Evolutionary conservation across 2,888 invertebrate species (phyloP).

Genomic region (Hesperia comma): DNA sequence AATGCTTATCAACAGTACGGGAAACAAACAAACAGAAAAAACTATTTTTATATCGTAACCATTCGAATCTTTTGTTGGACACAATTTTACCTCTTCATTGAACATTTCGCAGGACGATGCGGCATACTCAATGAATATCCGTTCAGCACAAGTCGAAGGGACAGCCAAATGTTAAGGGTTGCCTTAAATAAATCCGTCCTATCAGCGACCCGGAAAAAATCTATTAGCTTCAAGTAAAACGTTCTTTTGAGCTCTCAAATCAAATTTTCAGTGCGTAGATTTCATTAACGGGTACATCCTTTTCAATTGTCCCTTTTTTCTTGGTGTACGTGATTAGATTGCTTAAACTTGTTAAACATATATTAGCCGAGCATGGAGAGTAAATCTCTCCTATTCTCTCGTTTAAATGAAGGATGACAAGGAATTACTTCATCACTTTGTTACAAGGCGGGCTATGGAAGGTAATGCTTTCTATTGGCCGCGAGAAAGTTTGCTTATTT

Average conservation of each 20-base stretch:
- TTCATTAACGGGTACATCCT: no score
- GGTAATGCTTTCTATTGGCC: no score
- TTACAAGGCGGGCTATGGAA: no score
- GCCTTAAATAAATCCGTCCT: not conserved
- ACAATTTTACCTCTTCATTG: not conserved
- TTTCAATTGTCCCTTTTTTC: no score
- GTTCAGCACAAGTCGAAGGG: not conserved
- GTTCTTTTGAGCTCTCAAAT: not conserved
- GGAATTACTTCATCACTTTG: no score
- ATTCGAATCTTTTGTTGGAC: not conserved
- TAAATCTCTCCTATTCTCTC: no score
- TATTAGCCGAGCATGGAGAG: no score
- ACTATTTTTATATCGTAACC: not conserved
- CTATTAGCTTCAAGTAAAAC: not conserved
- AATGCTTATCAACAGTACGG: no score
- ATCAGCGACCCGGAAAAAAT: not conserved
- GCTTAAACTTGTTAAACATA: no score
- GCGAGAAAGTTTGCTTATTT: no score
- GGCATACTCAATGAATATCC: not conserved
- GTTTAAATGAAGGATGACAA: no score
- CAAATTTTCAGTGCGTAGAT: not conserved
- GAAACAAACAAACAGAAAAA: not conserved
- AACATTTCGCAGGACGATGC: not conserved
- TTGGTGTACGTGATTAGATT: no score
- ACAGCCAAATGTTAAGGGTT: not conserved